Evolutionary conservation across 2,113 vertebrate genomes (phyloP).

Genomic region (Hippocampus zosterae): DNA sequence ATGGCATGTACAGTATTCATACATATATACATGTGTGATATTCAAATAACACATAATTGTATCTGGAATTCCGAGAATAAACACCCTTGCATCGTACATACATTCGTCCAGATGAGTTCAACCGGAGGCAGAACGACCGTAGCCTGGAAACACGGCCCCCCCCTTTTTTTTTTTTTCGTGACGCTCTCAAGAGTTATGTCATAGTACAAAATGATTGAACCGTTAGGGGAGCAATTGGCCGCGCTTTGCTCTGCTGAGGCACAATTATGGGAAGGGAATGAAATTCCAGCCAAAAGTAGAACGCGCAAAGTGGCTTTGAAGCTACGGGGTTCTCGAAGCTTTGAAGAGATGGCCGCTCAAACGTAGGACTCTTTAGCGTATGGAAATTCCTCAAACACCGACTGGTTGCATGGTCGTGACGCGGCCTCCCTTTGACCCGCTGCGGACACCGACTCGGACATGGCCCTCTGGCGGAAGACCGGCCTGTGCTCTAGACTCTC

Average conservation of each 20-base stretch:
- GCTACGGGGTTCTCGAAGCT: not conserved
- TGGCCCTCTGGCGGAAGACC: conserved; percentile 72
- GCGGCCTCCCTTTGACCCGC: conserved; percentile 57
- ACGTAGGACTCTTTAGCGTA: conserved; percentile 91
- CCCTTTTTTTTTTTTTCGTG: not conserved
- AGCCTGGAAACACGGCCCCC: not conserved
- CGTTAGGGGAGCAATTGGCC: not conserved
- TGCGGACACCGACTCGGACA: conserved; percentile 75
- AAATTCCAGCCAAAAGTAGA: not conserved
- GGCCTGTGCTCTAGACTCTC: not conserved
- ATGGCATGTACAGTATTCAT: not conserved
- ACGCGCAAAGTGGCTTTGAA: not conserved
- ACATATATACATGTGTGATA: not conserved
- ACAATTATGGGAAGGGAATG: not conserved
- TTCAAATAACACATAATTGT: conserved; percentile 12
- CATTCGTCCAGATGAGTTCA: not conserved
- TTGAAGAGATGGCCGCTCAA: conserved; percentile 57
- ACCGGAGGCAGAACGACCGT: not conserved
- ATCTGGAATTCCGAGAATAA: conserved; percentile 32
- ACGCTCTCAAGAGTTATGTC: not conserved
- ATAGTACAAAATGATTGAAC: not conserved
- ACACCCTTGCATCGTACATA: conserved; percentile 5
- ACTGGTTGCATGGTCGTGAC: conserved; percentile 77
- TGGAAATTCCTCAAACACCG: conserved; percentile 79
- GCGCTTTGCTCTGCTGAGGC: not conserved